These are phyloP conservation scores for Epinephelus malabaricus DNA, from an alignment of 2,797 vertebrate species.

Conservation along the genomic window DNA sequence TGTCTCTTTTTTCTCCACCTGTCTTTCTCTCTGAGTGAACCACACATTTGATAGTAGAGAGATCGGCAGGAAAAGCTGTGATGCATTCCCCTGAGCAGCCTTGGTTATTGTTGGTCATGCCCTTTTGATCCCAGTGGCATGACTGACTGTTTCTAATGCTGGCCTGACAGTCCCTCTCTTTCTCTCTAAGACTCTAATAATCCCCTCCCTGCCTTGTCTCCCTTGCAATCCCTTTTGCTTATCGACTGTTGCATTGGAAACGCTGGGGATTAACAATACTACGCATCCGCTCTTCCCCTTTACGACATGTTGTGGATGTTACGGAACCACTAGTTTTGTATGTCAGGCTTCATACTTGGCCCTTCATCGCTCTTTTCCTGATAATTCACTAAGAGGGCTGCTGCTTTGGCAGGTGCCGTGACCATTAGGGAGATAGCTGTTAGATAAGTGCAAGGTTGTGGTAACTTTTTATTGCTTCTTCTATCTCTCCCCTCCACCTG, in stretches of 20 bases:
- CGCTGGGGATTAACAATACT: constrained; percentile 28
- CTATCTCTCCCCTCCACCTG: constrained; percentile 46
- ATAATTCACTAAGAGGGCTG: constrained; percentile 32
- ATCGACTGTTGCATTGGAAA: constrained; percentile 53
- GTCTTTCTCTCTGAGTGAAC: constrained; percentile 1
- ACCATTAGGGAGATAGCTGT: constrained; percentile 42
- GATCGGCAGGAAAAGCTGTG: constrained; percentile 42
- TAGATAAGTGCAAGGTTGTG: constrained; percentile 51
- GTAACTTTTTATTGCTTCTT: constrained; percentile 57
- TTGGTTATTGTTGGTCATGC: constrained; percentile 52
- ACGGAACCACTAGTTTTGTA: constrained; percentile 2
- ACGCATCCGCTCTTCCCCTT: constrained; percentile 16
- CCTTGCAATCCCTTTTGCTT: constrained; percentile 51
- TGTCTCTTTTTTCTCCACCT: constrained; percentile 6
- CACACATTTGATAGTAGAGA: constrained; percentile 20
- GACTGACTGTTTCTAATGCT: constrained; percentile 51
- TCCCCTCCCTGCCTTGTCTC: constrained; percentile 48
- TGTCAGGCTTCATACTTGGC: constrained; percentile 19
- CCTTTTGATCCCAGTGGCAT: constrained; percentile 62
- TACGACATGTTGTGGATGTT: background rate
- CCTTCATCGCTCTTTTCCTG: constrained; percentile 18
- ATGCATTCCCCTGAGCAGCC: constrained; percentile 49
- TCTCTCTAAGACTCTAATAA: constrained; percentile 64
- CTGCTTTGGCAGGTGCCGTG: constrained; percentile 39
- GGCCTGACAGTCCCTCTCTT: constrained; percentile 53